A percentile compares a stretch with the other conserved stretches of the same genome.
These are phyloP conservation scores for Platyscapa corneri DNA, from an alignment of 1,140 invertebrate genomes.

Conservation along the genomic window DNA sequence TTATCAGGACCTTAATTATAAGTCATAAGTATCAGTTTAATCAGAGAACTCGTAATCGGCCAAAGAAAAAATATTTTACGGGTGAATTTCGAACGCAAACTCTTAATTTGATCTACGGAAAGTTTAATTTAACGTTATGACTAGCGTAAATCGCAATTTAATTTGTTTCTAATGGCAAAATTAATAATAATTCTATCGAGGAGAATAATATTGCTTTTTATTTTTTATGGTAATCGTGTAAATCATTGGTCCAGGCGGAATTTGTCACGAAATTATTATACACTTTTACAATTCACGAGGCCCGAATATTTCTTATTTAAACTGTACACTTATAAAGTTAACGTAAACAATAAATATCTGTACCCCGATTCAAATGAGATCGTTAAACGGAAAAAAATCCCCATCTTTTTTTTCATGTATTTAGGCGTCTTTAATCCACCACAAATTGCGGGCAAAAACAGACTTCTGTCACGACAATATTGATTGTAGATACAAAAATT, in stretches of 20 bases:
- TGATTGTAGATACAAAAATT: constrained; percentile 60
- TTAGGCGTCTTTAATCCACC: constrained; percentile 25
- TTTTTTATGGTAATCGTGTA: background rate
- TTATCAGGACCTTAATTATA: constrained; percentile 38
- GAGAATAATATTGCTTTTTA: background rate
- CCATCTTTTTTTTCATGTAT: background rate
- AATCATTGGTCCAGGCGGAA: background rate
- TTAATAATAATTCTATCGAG: background rate
- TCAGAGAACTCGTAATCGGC: background rate
- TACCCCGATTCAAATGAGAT: constrained; percentile 17
- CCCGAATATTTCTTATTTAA: background rate
- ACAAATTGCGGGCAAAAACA: constrained; percentile 17
- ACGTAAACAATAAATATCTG: constrained; percentile 5
- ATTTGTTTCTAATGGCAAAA: background rate
- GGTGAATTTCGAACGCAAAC: background rate
- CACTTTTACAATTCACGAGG: background rate
- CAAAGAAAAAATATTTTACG: background rate
- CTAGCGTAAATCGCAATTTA: background rate
- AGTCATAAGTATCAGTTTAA: background rate
- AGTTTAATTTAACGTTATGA: background rate
- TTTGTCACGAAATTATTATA: background rate
- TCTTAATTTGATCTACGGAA: background rate
- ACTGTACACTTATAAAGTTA: constrained; percentile 6
- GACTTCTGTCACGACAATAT: constrained; percentile 67
- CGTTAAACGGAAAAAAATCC: background rate